Conservation (phyloP, 2,888 invertebrate genomes). For the Drosophila ezoana region DNA sequence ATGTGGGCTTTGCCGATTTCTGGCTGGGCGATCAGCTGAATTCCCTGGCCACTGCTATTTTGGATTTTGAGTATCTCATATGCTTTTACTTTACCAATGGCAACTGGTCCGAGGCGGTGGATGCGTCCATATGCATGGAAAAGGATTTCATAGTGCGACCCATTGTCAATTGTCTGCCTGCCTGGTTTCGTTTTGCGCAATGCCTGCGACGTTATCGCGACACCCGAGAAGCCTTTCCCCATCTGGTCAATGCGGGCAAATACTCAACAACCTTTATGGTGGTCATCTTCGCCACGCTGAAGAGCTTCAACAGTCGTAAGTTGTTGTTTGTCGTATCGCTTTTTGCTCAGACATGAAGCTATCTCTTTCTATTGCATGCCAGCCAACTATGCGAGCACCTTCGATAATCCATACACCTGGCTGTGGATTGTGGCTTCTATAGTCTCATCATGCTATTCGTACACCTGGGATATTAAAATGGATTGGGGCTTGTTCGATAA, state of each 20-base stretch:
- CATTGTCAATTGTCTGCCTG: constrained; percentile 95
- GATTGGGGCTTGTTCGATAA: constrained; percentile 99
- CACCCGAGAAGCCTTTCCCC: constrained; percentile 96
- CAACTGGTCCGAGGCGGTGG: constrained; percentile 88
- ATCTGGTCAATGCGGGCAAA: constrained; percentile 98
- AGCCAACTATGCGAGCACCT: constrained; percentile 87
- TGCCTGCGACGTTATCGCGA: constrained; percentile 98
- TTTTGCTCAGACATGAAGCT: neutral
- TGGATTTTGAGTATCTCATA: constrained; percentile 97
- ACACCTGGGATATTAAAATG: constrained; percentile 99
- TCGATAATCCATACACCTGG: constrained; percentile 94
- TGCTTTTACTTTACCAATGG: constrained; percentile 95
- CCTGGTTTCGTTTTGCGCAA: constrained; percentile 99
- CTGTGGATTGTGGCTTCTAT: constrained; percentile 94
- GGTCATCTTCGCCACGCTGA: constrained; percentile 92
- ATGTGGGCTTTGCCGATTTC: constrained; percentile 98
- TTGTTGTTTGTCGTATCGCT: constrained; percentile 8
- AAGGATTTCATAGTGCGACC: constrained; percentile 92
- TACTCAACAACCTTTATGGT: constrained; percentile 99
- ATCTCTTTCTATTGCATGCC: constrained; percentile 27
- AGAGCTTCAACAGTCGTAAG: constrained; percentile 88
- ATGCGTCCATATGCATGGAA: constrained; percentile 89
- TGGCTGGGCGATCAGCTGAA: constrained; percentile 99
- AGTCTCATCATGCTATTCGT: constrained; percentile 96
- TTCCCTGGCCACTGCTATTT: constrained; percentile 94